phyloP scores from a whole-genome alignment of 2,113 vertebrate species.

The Cyphomyrus discorhynchus region DNA sequence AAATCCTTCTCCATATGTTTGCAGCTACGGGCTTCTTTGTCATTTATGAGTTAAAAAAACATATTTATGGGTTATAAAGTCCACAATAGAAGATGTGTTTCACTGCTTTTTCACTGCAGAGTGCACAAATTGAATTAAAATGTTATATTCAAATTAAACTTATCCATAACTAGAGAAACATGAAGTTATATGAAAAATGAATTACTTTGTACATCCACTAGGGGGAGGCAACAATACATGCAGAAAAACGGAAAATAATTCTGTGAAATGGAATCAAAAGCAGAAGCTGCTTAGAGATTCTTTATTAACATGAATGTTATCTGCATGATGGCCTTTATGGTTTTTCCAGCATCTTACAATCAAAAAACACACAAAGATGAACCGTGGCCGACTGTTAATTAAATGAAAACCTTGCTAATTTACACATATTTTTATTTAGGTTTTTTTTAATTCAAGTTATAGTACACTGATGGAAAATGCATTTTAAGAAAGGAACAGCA shows the following conservation, averaged over 20 bases:
- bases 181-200: background rate
- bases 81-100: background rate
- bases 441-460: background rate
- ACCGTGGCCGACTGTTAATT: background rate
- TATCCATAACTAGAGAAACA: too few species aligned
- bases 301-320: background rate
- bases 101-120: background rate
- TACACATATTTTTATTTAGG: background rate
- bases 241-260: background rate
- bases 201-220: background rate
- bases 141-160: background rate
- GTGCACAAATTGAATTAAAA: background rate
- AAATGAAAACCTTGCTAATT: background rate
- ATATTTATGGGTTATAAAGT: background rate
- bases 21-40: background rate
- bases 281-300: background rate
- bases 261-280: background rate
- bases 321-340: background rate
- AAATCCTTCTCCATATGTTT: background rate
- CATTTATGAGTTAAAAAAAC: background rate
- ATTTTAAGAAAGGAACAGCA: constrained; percentile 8
- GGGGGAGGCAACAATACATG: constrained; percentile 1
- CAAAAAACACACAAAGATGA: background rate
- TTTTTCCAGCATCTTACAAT: background rate
- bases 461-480: background rate